A percentile compares a stretch with the other conserved stretches of the same genome.
phyloP scores from a whole-genome alignment of 1,140 invertebrate species.

The Drosophila seguyi region DNA sequence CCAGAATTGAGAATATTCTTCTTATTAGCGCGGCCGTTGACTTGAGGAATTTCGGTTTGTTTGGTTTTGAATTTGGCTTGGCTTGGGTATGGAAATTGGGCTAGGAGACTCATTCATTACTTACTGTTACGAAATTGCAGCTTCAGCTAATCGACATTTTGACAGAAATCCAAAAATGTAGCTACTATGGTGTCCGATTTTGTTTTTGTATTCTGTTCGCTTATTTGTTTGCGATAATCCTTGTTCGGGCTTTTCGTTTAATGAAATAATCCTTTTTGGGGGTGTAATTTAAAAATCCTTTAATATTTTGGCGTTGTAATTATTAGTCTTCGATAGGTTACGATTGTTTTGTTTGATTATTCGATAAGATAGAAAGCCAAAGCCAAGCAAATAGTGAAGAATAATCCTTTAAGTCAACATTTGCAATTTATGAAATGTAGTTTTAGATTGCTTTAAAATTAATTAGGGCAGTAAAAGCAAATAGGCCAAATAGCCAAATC shows the following conservation, averaged over 20 bases:
- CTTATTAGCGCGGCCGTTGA: constrained; percentile 68
- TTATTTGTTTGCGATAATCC: constrained; percentile 34
- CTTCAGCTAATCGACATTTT: constrained; percentile 60
- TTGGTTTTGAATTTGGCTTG: constrained; percentile 26
- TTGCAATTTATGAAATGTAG: neutral
- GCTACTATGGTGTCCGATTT: constrained; percentile 8
- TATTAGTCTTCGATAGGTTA: neutral
- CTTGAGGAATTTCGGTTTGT: constrained; percentile 58
- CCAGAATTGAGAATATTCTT: constrained; percentile 74
- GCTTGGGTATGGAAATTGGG: constrained; percentile 18
- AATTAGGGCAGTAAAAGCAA: neutral
- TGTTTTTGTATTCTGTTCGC: constrained; percentile 3
- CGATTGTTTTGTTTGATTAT: neutral
- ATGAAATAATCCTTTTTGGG: constrained; percentile 31
- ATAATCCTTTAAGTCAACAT: neutral
- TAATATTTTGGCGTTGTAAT: constrained; percentile 23
- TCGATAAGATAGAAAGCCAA: neutral
- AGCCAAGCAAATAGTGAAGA: neutral
- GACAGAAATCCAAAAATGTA: constrained; percentile 30
- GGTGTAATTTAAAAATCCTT: constrained; percentile 27
- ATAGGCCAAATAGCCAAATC: neutral
- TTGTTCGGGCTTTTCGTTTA: neutral
- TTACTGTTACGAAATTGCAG: constrained; percentile 72
- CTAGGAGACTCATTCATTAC: constrained; percentile 64
- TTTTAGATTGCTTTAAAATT: neutral